A percentile compares a stretch with the other conserved stretches of the same genome.
phyloP scores from a whole-genome alignment of 2,888 invertebrate genomes.

The Callyntrura sp. region DNA sequence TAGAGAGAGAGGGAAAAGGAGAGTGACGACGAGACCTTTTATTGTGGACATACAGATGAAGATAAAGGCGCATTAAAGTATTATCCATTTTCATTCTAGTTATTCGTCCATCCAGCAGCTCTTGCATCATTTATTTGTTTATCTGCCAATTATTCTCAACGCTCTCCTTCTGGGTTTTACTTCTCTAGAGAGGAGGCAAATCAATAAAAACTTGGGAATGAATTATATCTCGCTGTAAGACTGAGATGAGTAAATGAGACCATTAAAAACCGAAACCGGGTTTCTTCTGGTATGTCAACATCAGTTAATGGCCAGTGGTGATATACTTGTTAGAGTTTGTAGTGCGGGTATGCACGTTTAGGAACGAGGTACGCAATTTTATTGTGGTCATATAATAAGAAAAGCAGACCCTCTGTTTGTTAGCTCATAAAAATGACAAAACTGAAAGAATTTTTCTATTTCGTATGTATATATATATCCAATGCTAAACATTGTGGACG shows the following conservation, averaged over 20 bases:
- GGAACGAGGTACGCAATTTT: neutral
- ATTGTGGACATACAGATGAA: slow-evolving; percentile 65
- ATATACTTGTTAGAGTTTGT: neutral
- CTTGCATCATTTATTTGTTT: neutral
- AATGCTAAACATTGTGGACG: neutral
- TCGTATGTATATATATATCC: neutral
- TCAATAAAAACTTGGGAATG: neutral
- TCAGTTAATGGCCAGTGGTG: neutral
- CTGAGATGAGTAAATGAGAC: neutral
- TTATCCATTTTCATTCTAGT: slow-evolving; percentile 28
- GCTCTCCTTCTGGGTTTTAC: neutral
- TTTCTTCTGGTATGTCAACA: slow-evolving; percentile 20
- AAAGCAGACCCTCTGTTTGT: neutral
- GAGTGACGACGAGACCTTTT: slow-evolving; percentile 39
- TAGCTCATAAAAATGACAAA: neutral
- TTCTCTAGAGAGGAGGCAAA: neutral
- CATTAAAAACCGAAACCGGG: slow-evolving; percentile 9
- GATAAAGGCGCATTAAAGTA: slow-evolving; percentile 68
- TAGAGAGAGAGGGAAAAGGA: neutral
- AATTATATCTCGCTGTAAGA: neutral
- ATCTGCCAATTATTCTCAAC: neutral
- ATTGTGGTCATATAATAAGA: neutral
- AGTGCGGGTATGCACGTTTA: neutral
- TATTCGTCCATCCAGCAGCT: neutral
- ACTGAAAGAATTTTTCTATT: neutral